Percentiles rank a stretch among this genome's conserved stretches.
These are phyloP conservation scores for Tenualosa ilisha DNA, from an alignment of 2,797 vertebrate genomes.

Conservation along the genomic window DNA sequence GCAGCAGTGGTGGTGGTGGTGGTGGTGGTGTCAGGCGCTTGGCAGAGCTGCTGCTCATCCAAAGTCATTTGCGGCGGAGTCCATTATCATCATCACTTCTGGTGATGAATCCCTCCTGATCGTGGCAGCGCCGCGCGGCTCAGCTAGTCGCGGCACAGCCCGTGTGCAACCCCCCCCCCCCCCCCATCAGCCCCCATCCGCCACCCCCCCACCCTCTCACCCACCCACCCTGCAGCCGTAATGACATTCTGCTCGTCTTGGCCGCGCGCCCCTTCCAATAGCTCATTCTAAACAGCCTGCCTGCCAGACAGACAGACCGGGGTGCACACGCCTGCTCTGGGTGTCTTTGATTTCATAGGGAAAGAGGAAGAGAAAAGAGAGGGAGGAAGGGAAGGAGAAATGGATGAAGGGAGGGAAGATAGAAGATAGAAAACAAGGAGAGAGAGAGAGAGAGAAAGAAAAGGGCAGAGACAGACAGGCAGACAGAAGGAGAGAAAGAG, in stretches of 20 bases:
- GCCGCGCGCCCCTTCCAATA: slow-evolving; percentile 79
- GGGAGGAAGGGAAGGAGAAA: neutral
- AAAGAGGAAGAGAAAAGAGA: slow-evolving; percentile 1
- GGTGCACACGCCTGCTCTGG: slow-evolving; percentile 36
- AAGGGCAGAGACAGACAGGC: neutral
- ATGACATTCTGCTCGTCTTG: slow-evolving; percentile 93
- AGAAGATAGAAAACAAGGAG: neutral
- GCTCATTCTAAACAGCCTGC: slow-evolving; percentile 71
- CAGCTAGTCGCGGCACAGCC: slow-evolving; percentile 74
- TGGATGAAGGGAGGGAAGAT: neutral
- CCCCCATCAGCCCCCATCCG: neutral
- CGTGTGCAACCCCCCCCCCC: slow-evolving; percentile 39
- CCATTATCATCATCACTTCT: slow-evolving; percentile 84
- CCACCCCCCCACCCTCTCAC: neutral
- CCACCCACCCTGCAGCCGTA: slow-evolving; percentile 73
- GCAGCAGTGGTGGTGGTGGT: neutral
- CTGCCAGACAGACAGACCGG: slow-evolving; percentile 50
- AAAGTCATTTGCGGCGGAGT: slow-evolving; percentile 89
- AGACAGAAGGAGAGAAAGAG: neutral
- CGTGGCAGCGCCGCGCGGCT: slow-evolving; percentile 75
- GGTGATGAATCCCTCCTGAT: slow-evolving; percentile 87
- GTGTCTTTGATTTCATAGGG: slow-evolving; percentile 11
- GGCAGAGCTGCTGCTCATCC: slow-evolving; percentile 81
- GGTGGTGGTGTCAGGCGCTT: slow-evolving; percentile 47
- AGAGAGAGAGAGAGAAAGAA: neutral